phyloP scores from a whole-genome alignment of 2,113 vertebrate species.

The Enhydra lutris region DNA sequence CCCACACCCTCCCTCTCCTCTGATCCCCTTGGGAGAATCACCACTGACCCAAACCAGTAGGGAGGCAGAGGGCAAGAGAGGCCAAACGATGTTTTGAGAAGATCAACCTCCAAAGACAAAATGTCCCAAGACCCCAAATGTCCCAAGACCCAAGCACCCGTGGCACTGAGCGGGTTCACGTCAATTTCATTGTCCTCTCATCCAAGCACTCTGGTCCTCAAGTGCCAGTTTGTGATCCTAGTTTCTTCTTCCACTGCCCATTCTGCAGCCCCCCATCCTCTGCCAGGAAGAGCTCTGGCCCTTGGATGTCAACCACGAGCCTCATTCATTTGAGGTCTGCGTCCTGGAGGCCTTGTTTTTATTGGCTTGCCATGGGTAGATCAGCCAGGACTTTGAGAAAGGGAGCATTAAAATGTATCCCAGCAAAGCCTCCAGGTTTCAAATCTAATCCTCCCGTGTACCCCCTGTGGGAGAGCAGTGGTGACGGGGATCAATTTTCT shows the following conservation, averaged over 20 bases:
- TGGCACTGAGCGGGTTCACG: not conserved
- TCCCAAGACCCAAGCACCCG: not conserved
- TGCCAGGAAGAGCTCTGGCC: not conserved
- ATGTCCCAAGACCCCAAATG: not conserved
- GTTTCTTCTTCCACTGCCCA: not conserved
- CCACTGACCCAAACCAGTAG: not conserved
- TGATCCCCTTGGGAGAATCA: not conserved
- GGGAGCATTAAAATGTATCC: not conserved
- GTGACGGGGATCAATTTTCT: not conserved
- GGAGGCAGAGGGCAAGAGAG: not conserved
- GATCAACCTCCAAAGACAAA: not conserved
- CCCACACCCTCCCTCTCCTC: not conserved
- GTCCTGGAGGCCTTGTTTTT: not conserved
- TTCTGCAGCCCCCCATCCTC: not conserved
- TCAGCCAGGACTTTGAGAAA: not conserved
- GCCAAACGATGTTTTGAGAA: not conserved
- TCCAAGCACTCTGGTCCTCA: not conserved
- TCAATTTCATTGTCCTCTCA: not conserved
- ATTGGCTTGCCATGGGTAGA: not conserved
- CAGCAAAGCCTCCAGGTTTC: not conserved
- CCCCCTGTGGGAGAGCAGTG: fast-evolving
- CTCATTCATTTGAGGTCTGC: not conserved
- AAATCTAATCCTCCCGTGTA: no score
- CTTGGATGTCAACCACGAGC: not conserved
- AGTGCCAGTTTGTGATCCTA: not conserved